Evolutionary conservation across 2,888 invertebrate species (phyloP).

Genomic region (Troilus luridus): DNA sequence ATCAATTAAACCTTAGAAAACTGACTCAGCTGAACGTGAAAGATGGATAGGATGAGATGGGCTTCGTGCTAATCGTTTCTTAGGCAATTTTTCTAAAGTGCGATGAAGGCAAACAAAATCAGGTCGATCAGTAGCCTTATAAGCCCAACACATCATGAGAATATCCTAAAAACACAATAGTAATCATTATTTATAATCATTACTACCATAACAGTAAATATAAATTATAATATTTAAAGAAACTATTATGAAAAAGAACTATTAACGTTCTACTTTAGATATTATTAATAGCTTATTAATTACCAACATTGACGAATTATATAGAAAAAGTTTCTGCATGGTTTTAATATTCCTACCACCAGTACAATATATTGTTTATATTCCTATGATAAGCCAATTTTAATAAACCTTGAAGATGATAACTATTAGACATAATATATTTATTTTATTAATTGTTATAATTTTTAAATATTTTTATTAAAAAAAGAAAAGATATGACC

Average conservation of each 20-base stretch:
- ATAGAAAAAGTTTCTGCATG: not conserved
- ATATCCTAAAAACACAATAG: conserved; percentile 80
- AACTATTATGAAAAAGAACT: not conserved
- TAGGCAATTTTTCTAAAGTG: conserved; percentile 91
- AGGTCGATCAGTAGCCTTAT: conserved; percentile 86
- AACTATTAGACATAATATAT: not conserved
- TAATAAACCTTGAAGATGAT: not conserved
- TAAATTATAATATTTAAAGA: not conserved
- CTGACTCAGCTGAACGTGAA: conserved; percentile 95
- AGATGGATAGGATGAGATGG: conserved; percentile 98
- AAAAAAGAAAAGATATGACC: too few relatives aligned
- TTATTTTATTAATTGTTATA: too few relatives aligned
- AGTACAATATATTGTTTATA: not conserved
- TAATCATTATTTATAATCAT: not conserved
- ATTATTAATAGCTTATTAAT: not conserved
- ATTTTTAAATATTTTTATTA: too few relatives aligned
- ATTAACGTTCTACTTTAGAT: not conserved
- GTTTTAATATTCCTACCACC: not conserved
- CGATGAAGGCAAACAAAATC: conserved; percentile 88
- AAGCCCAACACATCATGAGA: conserved; percentile 97
- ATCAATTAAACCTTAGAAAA: conserved; percentile 75
- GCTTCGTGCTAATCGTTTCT: conserved; percentile 94
- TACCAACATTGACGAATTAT: not conserved
- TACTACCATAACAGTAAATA: not conserved
- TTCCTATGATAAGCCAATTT: not conserved